Base-by-base conservation (phyloP, 2,113 vertebrate genomes). In the Heterochromis multidens region DNA sequence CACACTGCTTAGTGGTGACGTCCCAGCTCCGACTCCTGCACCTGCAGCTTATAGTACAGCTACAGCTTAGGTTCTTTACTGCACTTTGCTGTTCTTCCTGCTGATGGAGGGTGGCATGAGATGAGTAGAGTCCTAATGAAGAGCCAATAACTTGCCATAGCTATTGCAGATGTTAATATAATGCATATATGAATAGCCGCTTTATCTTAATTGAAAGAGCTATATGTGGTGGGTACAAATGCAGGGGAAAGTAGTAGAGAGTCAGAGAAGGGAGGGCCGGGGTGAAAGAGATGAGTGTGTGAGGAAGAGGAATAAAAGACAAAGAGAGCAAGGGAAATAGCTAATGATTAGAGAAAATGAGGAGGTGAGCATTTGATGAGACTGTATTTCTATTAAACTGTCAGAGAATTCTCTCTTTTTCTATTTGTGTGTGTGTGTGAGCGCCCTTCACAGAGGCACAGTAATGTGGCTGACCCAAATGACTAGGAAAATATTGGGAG, bases 401-500 rank as follows among this genome's bases (percentile, higher is more conserved):
- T 87, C 86, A 57, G 76, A 87, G 9, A 87, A 25, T 37, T 88
- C 25, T 33, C 35, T 49, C 35, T 80, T 79, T 43, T 52, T 56
- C 19, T 78, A 17, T 83, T 25, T 86, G 23, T 61, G 62, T 63
- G 80, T 37, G 65, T 59, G 31, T 60, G 74, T 10, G 63, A 25
- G 81, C 29, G 72, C 74, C 93, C 92, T 95, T 94, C 92, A 93
- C 90, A 94, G 77, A 84, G 83, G 59, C 87, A 84, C 84, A 78
- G 83, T 84, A 85, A 89, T 93, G 92, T 76, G 87, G 49, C 89
- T 88, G 94, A 95, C 93, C 92, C 91, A 94, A 93, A 94, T 94
- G 94, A 93, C 91, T 93, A 81, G 91, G 88, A 93, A 94, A 93
- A 94, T 95, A 94, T 88, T 91, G 92, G 90, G 85, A 86, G 90